Conservation (phyloP, 2,113 vertebrate genomes). For the Neomonachus schauinslandi region DNA sequence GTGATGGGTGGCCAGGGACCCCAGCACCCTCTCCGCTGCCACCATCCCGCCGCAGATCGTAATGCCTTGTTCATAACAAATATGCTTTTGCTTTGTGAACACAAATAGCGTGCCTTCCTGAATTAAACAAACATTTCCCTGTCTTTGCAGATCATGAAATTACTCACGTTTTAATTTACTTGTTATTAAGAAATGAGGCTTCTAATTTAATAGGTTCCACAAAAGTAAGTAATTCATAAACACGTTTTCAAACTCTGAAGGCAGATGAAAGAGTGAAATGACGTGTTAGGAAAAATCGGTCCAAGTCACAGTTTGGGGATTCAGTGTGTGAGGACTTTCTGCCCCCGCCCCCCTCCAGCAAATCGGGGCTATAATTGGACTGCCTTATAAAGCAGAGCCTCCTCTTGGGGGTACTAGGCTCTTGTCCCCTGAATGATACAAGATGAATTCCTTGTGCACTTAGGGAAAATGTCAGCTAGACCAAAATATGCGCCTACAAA, state of each 20-base stretch:
- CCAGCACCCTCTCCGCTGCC: background rate
- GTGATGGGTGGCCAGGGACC: background rate
- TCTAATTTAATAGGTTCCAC: constrained; percentile 81
- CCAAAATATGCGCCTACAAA: background rate
- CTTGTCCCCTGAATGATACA: too few species aligned
- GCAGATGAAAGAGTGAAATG: constrained; percentile 50
- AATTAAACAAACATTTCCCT: constrained; percentile 81
- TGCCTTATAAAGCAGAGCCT: background rate
- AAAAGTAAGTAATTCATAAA: constrained; percentile 76
- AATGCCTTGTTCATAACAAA: constrained; percentile 13
- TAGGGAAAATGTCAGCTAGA: background rate
- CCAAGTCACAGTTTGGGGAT: background rate
- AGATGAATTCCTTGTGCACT: background rate
- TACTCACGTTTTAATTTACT: constrained; percentile 78
- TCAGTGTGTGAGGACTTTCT: background rate
- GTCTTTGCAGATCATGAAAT: constrained; percentile 85
- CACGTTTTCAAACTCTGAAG: constrained; percentile 71
- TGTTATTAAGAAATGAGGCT: constrained; percentile 63
- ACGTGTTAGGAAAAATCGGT: constrained; percentile 4
- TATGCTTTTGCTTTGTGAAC: constrained; percentile 48
- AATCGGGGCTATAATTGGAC: background rate
- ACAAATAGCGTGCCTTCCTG: background rate
- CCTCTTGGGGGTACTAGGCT: background rate
- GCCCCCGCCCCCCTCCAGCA: background rate
- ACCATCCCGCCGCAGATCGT: background rate